Evolutionary conservation across 2,113 vertebrate species (phyloP).

Genomic region (Sinocyclocheilus anophthalmus): DNA sequence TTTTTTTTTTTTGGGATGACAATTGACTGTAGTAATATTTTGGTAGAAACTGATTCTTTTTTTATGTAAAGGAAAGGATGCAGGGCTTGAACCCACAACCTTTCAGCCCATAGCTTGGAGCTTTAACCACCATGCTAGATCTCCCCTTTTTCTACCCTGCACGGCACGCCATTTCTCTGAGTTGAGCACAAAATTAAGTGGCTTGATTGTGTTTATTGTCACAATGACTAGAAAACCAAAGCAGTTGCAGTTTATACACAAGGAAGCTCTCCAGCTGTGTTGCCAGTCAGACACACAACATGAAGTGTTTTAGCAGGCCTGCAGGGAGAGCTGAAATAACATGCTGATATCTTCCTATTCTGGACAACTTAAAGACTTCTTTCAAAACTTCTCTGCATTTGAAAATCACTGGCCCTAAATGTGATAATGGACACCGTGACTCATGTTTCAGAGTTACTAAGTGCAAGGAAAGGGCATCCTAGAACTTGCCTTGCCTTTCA

Average conservation of each 20-base stretch:
- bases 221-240: background rate
- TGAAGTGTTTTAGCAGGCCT: slow-evolving; percentile 18
- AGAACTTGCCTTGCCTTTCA: slow-evolving; percentile 5
- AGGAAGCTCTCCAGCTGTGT: slow-evolving; percentile 28
- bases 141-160: background rate
- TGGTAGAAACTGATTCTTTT: background rate
- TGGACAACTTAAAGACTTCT: background rate
- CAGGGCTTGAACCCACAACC: background rate
- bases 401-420: background rate
- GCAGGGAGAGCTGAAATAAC: slow-evolving; percentile 14
- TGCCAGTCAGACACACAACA: background rate
- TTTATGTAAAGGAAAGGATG: too few relatives aligned
- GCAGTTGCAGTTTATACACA: background rate
- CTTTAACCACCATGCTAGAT: background rate
- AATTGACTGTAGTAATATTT: background rate
- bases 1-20: too few relatives aligned
- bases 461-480: slow-evolving; percentile 28
- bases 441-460: slow-evolving; percentile 39
- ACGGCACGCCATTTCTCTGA: background rate
- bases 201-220: background rate
- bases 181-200: background rate
- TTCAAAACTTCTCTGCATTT: slow-evolving; percentile 1
- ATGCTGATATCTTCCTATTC: background rate
- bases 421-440: slow-evolving; percentile 32
- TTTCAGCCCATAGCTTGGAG: background rate